These are phyloP conservation scores for Uria lomvia DNA, from an alignment of 2,113 vertebrate genomes.

Conservation along the genomic window DNA sequence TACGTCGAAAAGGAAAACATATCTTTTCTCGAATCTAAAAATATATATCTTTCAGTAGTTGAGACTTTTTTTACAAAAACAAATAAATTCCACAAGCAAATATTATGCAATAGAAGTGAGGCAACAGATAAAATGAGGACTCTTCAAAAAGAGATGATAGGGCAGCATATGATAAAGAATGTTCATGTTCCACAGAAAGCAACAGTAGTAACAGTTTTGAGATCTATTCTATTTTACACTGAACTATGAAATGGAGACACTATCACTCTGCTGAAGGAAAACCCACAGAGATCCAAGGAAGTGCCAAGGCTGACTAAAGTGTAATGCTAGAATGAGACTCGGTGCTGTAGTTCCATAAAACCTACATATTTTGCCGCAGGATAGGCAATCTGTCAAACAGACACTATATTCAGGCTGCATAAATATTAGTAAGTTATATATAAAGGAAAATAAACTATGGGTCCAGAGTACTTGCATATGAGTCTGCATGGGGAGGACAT, in stretches of 20 bases:
- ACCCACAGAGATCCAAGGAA: neutral
- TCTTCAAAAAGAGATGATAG: neutral
- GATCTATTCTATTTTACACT: conserved; percentile 18
- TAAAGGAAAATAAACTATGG: neutral
- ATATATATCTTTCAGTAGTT: neutral
- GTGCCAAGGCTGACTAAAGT: neutral
- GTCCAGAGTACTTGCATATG: neutral
- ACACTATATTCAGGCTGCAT: neutral
- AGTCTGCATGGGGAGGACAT: neutral
- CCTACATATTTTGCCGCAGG: neutral
- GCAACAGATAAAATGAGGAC: neutral
- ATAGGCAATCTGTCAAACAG: neutral
- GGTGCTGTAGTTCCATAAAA: neutral
- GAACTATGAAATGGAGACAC: conserved; percentile 1
- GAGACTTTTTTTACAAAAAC: neutral
- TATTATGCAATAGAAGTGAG: neutral
- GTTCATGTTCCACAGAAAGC: neutral
- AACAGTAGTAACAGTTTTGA: conserved; percentile 12
- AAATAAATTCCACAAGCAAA: neutral
- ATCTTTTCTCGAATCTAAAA: neutral
- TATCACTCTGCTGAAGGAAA: conserved; percentile 9
- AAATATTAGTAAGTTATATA: neutral
- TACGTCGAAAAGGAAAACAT: neutral
- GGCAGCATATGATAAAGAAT: neutral
- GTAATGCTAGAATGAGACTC: conserved; percentile 1